A percentile compares a stretch with the other conserved stretches of the same genome.
phyloP scores from a whole-genome alignment of 2,888 invertebrate species.

The Callyntrura sp. region DNA sequence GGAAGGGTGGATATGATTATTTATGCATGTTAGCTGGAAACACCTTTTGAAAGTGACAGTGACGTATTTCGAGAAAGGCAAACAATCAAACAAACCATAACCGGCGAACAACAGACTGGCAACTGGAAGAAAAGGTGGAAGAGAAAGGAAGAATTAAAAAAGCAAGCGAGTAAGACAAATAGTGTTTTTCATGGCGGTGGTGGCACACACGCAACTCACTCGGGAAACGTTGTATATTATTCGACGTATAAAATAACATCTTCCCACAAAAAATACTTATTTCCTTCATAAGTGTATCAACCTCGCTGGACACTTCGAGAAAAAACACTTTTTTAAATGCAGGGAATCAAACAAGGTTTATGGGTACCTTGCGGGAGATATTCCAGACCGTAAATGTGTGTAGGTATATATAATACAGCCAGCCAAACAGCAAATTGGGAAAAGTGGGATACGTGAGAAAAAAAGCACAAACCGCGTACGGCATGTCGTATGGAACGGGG shows the following conservation, averaged over 20 bases:
- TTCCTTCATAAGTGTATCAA: background rate
- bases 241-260: too few relatives aligned
- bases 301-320: too few relatives aligned
- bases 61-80: slow-evolving; percentile 70
- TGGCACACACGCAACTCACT: background rate
- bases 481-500: background rate
- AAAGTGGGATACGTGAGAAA: too few relatives aligned
- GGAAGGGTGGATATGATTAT: background rate
- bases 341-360: too few relatives aligned
- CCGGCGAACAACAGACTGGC: slow-evolving; percentile 30
- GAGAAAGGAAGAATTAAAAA: slow-evolving; percentile 54
- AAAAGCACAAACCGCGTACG: too few relatives aligned
- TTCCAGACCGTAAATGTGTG: too few relatives aligned
- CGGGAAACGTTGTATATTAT: background rate
- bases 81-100: slow-evolving; percentile 64
- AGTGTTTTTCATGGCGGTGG: slow-evolving; percentile 3
- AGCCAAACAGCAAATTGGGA: too few relatives aligned
- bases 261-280: background rate
- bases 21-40: slow-evolving; percentile 37
- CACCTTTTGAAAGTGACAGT: slow-evolving; percentile 71
- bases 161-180: slow-evolving; percentile 58
- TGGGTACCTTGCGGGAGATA: too few relatives aligned
- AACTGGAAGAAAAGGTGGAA: slow-evolving; percentile 26
- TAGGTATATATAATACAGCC: too few relatives aligned
- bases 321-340: too few relatives aligned